Evolutionary conservation across 2,888 invertebrate genomes (phyloP).

Genomic region (Eupeodes latifasciatus): DNA sequence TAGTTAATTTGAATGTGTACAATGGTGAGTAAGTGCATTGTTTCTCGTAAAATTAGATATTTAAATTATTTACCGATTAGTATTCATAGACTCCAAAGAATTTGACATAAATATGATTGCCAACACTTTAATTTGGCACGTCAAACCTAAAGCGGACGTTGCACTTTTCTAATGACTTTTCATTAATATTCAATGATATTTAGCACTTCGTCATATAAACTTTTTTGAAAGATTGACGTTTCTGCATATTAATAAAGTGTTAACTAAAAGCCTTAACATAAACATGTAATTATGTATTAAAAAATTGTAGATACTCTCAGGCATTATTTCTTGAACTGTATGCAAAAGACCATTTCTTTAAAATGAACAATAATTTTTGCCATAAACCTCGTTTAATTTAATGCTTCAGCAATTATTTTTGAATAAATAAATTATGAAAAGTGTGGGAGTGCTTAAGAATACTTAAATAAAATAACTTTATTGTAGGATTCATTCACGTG

Average conservation of each 20-base stretch:
- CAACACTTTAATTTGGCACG: not conserved
- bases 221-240: no score
- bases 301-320: no score
- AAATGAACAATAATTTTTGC: not conserved
- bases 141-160: not conserved
- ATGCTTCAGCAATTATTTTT: not conserved
- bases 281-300: no score
- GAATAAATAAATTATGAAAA: not conserved
- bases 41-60: no score
- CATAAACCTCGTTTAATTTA: not conserved
- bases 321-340: no score
- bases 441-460: not conserved
- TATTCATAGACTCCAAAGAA: slow-evolving; percentile 33
- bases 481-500: not conserved
- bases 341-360: not conserved
- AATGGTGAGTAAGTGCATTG: no score
- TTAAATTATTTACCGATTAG: slow-evolving; percentile 8
- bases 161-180: not conserved
- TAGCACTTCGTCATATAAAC: not conserved
- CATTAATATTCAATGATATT: not conserved
- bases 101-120: slow-evolving; percentile 7
- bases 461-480: not conserved
- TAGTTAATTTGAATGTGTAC: not conserved
- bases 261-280: no score
- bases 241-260: no score